phyloP scores from a whole-genome alignment of 2,113 vertebrate genomes.

The Mastomys natalensis region DNA sequence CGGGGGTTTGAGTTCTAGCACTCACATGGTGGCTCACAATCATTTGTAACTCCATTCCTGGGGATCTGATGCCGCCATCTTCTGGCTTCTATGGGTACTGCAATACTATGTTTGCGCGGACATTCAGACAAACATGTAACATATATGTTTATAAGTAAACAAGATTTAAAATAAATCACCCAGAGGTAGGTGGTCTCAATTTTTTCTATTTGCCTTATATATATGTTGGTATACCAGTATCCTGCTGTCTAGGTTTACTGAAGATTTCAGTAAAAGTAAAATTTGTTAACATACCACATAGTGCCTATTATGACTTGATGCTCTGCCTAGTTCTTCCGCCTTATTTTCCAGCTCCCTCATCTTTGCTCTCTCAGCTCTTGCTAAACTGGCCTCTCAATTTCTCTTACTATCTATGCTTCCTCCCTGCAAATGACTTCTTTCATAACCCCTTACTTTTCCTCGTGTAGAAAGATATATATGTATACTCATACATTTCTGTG shows the following conservation, averaged over 20 bases:
- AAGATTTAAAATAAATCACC: background rate
- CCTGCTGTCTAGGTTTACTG: background rate
- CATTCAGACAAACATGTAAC: background rate
- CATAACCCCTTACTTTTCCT: background rate
- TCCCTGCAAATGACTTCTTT: background rate
- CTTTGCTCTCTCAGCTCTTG: background rate
- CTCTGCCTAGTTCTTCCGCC: background rate
- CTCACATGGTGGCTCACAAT: background rate
- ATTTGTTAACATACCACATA: background rate
- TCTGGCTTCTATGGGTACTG: background rate
- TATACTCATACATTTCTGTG: background rate
- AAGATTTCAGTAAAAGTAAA: conserved; percentile 3
- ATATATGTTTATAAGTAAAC: background rate
- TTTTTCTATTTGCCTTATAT: background rate
- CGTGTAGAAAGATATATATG: background rate
- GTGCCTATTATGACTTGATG: background rate
- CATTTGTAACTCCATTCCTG: background rate
- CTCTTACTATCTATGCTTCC: background rate
- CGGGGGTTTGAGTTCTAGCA: background rate
- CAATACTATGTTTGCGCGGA: background rate
- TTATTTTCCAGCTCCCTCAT: background rate
- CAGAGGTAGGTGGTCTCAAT: background rate
- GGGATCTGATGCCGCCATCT: background rate
- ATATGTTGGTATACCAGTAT: background rate
- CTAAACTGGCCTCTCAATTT: background rate